Conservation (phyloP, 2,888 invertebrate species). For the Arctia plantaginis region DNA sequence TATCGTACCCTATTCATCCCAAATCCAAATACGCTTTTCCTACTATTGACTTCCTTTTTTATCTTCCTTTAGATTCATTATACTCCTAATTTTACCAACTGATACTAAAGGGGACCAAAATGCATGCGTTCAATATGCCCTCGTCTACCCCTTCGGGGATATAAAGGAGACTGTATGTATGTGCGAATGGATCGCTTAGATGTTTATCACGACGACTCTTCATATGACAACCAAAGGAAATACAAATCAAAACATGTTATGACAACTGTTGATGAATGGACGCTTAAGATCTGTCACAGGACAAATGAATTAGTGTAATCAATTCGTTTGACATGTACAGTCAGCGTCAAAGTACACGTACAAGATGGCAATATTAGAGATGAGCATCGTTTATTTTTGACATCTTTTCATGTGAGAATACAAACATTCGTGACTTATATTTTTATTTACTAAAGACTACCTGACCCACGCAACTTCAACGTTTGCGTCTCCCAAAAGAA, state of each 20-base stretch:
- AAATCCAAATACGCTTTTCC: no score
- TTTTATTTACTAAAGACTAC: no score
- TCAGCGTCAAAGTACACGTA: not conserved
- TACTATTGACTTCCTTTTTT: not conserved
- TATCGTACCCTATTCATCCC: not conserved
- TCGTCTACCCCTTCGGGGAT: not conserved
- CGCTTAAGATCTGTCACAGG: conserved; percentile 3
- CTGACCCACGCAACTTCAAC: no score
- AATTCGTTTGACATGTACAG: conserved; percentile 1
- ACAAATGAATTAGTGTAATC: conserved; percentile 8
- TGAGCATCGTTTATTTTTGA: not conserved
- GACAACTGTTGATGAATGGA: conserved; percentile 17
- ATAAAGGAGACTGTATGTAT: not conserved
- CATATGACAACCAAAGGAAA: conserved; percentile 12
- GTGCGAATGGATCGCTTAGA: not conserved
- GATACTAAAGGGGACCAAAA: no score
- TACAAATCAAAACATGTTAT: conserved; percentile 18
- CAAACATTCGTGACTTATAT: no score
- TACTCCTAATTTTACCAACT: no score
- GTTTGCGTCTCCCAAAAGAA: no score
- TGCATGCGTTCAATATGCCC: no score
- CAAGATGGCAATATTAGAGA: not conserved
- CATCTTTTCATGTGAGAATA: not conserved
- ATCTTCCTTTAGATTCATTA: not conserved
- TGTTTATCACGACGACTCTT: not conserved